These are phyloP conservation scores for Aromia moschata DNA, from an alignment of 2,888 invertebrate species.

Conservation along the genomic window DNA sequence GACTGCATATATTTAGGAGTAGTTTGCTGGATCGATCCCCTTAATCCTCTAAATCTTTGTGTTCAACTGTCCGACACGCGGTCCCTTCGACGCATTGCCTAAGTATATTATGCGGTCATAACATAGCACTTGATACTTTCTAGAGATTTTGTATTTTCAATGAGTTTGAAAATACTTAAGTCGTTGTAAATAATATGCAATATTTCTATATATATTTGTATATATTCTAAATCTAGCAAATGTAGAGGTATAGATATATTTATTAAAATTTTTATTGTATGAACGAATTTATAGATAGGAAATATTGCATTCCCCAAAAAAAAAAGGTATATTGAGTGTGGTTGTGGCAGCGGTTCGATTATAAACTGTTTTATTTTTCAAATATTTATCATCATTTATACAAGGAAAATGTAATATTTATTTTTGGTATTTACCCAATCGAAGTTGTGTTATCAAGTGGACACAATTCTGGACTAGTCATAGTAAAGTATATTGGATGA, in stretches of 20 bases:
- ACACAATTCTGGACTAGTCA: slow-evolving; percentile 61
- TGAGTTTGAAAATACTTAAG: slow-evolving; percentile 57
- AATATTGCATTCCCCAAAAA: slow-evolving; percentile 54
- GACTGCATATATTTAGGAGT: slow-evolving; percentile 39
- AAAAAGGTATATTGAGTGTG: slow-evolving; percentile 34
- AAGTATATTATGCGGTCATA: slow-evolving; percentile 37
- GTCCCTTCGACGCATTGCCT: slow-evolving; percentile 1
- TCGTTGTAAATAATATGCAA: slow-evolving; percentile 57
- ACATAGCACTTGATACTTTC: slow-evolving; percentile 28
- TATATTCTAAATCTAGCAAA: slow-evolving; percentile 47
- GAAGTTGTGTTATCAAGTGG: slow-evolving; percentile 40
- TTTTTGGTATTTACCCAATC: slow-evolving; percentile 29
- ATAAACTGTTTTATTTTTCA: slow-evolving; percentile 29
- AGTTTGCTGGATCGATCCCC: slow-evolving; percentile 6
- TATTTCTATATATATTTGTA: slow-evolving; percentile 56
- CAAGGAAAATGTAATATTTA: slow-evolving; percentile 20
- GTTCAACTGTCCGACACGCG: slow-evolving; percentile 2
- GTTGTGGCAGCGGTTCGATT: slow-evolving; percentile 46
- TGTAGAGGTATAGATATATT: slow-evolving; percentile 50
- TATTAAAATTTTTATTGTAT: slow-evolving; percentile 47
- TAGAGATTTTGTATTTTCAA: slow-evolving; percentile 58
- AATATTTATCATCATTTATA: slow-evolving; percentile 19
- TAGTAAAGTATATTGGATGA: slow-evolving; percentile 57
- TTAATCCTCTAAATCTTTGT: slow-evolving; percentile 8
- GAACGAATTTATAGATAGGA: slow-evolving; percentile 42